A percentile compares a stretch with the other conserved stretches of the same genome.
Evolutionary conservation across 23 tunicate genomes (phyloP).

Genomic region (Halocynthia roretzi): DNA sequence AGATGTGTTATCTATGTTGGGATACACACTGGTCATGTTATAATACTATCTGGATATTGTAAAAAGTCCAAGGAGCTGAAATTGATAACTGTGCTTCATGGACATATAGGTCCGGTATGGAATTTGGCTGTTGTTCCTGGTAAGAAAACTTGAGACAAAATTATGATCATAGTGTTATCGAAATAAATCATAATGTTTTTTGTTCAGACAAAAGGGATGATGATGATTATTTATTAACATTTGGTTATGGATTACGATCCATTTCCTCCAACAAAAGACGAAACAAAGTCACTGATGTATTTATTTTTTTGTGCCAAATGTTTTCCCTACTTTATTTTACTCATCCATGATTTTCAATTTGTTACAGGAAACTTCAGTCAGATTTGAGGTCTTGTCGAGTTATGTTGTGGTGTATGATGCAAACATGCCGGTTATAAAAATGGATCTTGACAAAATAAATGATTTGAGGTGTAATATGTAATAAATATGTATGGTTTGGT

Average conservation of each 20-base stretch:
- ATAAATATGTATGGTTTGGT: too few relatives aligned
- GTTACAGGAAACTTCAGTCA: neutral
- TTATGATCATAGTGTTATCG: neutral
- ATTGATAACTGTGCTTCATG: neutral
- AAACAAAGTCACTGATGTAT: too few relatives aligned
- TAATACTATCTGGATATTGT: neutral
- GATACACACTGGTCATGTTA: neutral
- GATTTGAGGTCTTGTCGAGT: neutral
- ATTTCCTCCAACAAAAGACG: neutral
- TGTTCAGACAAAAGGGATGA: neutral
- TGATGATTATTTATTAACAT: neutral
- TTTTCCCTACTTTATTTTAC: neutral
- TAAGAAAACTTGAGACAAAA: neutral
- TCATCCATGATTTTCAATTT: neutral
- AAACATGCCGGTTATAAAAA: neutral
- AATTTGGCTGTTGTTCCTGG: neutral
- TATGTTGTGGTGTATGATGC: constrained; percentile 1
- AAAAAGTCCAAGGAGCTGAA: neutral
- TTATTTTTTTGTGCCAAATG: too few relatives aligned
- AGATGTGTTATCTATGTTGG: constrained; percentile 3
- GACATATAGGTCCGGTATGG: constrained; percentile 1
- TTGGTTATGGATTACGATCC: constrained; percentile 1
- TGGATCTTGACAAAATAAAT: neutral
- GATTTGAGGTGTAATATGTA: neutral
- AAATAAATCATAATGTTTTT: neutral